These are phyloP conservation scores for Procambarus clarkii DNA, from an alignment of 1,140 invertebrate species.

Conservation along the genomic window DNA sequence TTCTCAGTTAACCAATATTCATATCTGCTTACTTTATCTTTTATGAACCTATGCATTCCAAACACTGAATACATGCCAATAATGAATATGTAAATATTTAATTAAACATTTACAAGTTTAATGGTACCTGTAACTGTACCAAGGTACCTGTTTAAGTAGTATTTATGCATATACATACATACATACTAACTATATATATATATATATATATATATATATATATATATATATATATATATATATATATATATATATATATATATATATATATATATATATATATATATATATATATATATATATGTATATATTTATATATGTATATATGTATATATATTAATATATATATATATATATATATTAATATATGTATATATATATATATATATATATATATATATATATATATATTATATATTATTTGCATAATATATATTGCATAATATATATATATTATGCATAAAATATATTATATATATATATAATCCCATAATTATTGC, in stretches of 20 bases:
- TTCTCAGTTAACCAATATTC: too few relatives aligned
- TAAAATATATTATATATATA: too few relatives aligned
- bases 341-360: slow-evolving; percentile 6
- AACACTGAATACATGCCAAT: too few relatives aligned
- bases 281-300: not conserved
- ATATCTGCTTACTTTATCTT: too few relatives aligned
- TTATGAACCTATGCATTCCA: too few relatives aligned
- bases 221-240: too few relatives aligned
- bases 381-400: not conserved
- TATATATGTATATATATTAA: not conserved
- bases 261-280: not conserved
- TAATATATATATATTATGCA: too few relatives aligned
- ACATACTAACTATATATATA: not conserved
- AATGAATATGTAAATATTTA: not conserved
- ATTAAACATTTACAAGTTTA: not conserved
- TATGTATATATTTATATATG: not conserved
- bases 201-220: too few relatives aligned
- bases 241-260: not conserved
- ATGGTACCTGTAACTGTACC: not conserved
- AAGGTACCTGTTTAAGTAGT: not conserved
- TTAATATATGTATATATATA: not conserved
- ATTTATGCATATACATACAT: not conserved
- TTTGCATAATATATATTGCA: too few relatives aligned
- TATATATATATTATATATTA: not conserved
- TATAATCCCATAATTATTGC: too few relatives aligned